Percentiles rank a stretch among this genome's conserved stretches.
Evolutionary conservation across 2,888 invertebrate species (phyloP).

Genomic region (Luffia ferchaultella): DNA sequence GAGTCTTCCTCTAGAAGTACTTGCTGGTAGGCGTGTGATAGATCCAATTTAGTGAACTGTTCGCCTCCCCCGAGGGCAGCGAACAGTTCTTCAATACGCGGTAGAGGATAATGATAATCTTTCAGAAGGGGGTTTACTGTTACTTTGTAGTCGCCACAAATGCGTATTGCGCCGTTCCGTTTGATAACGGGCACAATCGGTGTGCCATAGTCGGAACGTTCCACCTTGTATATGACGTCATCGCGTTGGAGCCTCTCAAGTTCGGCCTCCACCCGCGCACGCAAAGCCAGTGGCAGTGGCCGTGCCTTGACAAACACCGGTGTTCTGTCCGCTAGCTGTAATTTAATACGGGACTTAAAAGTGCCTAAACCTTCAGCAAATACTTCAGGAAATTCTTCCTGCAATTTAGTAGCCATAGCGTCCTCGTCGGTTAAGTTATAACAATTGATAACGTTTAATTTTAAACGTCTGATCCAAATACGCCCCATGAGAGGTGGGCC

Average conservation of each 20-base stretch:
- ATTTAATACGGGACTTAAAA: too few relatives aligned
- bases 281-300: conserved; percentile 20
- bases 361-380: conserved; percentile 11
- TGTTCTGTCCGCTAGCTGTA: too few relatives aligned
- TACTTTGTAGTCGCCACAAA: conserved; percentile 19
- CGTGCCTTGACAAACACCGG: conserved; percentile 20
- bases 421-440: conserved; percentile 5
- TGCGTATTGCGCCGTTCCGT: conserved; percentile 12
- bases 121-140: conserved; percentile 20
- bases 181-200: conserved; percentile 19
- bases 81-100: conserved; percentile 19
- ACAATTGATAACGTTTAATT: conserved; percentile 9
- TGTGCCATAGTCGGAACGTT: conserved; percentile 15
- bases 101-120: conserved; percentile 20
- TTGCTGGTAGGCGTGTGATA: too few relatives aligned
- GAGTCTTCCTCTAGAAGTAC: conserved; percentile 10
- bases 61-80: conserved; percentile 16
- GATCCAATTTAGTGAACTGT: conserved; percentile 19
- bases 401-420: conserved; percentile 3
- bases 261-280: conserved; percentile 19
- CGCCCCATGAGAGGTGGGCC: too few relatives aligned
- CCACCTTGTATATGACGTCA: conserved; percentile 17
- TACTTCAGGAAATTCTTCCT: conserved; percentile 11
- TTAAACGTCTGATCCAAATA: conserved; percentile 15
- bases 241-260: conserved; percentile 12